Evolutionary conservation across 2,797 vertebrate genomes (phyloP), one percentile per base, ranked within the genome.

Genomic region (Artibeus jamaicensis): DNA sequence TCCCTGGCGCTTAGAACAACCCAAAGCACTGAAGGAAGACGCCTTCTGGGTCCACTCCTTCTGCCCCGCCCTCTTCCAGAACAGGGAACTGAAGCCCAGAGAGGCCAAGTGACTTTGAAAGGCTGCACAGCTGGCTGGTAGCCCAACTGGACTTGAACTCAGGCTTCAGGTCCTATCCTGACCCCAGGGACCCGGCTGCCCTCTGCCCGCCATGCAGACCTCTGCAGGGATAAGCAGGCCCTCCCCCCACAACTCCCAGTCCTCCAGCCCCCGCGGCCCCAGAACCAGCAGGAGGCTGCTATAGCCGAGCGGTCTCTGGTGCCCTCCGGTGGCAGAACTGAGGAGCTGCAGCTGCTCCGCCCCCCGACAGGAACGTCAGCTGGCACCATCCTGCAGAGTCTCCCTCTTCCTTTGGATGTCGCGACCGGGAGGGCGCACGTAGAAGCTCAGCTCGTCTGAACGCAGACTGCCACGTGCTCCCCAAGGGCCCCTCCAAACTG

Each of bases 271-370:
- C 2, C 29, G 59, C 5, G 3, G 65, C 3, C 71, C 14, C 0
- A 74, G 16, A 59, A 46, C 34, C 4, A 2, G 15, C 5, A 16
- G 6, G 22, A 19, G 1, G 2, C 39, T 21, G 46, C 74, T 37
- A 5, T 9, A 55, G 50, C 24, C 34, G 39, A 39, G 62, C 59
- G 53, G 94, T 95, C 96, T 97, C 96, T 97, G 95, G 91, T 46
- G 97, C 97, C 97, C 96, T 96, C 97, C 5, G 83, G 87, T 16
- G 97, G 95, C 85, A 44, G 39, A n/a, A 82, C 67, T 12, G 67
- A 95, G 53, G 71, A 96, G 34, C 62, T 46, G 44, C 7, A 4
- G 21, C n/a, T 0, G 19, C 24, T 19, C n/a, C 39, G 0, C 12
- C 16, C 37, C 26, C 6, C 0, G n/a, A 3, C 48, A 15, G n/a